phyloP scores from a whole-genome alignment of 1,140 invertebrate species.

The Anadara kagoshimensis region DNA sequence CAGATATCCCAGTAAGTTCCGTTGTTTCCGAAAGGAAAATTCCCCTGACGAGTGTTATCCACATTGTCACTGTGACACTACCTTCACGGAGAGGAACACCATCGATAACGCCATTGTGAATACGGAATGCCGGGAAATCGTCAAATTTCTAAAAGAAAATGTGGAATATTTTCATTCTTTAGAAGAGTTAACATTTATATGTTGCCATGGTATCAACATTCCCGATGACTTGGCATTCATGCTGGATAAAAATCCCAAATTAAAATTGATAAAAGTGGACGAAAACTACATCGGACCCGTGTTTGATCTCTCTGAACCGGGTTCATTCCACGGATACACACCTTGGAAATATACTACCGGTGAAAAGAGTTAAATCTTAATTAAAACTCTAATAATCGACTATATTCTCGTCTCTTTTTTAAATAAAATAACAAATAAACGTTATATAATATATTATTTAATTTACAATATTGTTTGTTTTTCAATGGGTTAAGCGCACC shows the following conservation, averaged over 20 bases:
- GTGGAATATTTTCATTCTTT: slow-evolving; percentile 5
- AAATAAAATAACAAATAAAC: no score
- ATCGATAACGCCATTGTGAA: slow-evolving; percentile 10
- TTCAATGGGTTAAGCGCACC: no score
- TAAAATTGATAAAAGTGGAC: slow-evolving; percentile 23
- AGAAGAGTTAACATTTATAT: slow-evolving; percentile 6
- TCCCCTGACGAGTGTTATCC: slow-evolving; percentile 15
- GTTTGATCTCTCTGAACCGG: slow-evolving; percentile 19
- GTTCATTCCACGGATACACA: slow-evolving; percentile 11
- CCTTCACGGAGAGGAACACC: neutral
- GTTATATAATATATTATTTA: no score
- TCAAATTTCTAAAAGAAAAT: slow-evolving; percentile 15
- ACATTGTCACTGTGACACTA: slow-evolving; percentile 11
- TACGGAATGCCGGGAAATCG: slow-evolving; percentile 10
- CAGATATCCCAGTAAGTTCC: slow-evolving; percentile 5
- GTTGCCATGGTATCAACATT: slow-evolving; percentile 26
- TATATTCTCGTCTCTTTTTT: no score
- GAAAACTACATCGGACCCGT: slow-evolving; percentile 12
- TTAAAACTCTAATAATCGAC: no score
- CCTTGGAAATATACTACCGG: slow-evolving; percentile 16
- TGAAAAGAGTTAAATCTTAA: no score
- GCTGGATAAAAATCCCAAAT: neutral
- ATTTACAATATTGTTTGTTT: no score
- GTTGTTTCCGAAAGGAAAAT: neutral
- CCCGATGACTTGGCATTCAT: slow-evolving; percentile 22